Conservation (phyloP, 1,140 invertebrate species). For the Heterodera schachtii region DNA sequence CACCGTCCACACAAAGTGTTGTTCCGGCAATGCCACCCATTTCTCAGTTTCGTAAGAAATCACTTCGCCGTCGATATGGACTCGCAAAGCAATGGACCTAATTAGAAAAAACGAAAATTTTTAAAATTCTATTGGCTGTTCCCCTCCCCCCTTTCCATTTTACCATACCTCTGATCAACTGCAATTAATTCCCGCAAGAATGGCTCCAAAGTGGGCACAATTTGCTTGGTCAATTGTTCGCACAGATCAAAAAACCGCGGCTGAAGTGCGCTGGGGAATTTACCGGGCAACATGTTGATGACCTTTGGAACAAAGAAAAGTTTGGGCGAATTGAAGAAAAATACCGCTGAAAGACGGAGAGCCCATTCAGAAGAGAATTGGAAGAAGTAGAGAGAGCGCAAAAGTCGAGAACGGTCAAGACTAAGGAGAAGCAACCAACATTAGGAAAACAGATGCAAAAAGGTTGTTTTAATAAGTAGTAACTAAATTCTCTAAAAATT, state of each 20-base stretch:
- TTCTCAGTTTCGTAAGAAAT: conserved; percentile 33
- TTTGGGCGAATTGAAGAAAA: background rate
- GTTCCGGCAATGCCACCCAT: conserved; percentile 25
- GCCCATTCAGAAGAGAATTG: conserved; percentile 38
- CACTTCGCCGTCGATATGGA: conserved; percentile 29
- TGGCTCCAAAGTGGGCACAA: conserved; percentile 34
- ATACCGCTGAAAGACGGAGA: conserved; percentile 33
- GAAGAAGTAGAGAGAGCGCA: conserved; percentile 33
- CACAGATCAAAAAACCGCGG: conserved; percentile 42
- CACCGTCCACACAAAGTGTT: conserved; percentile 36
- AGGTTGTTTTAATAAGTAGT: too few species aligned
- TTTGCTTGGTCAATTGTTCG: conserved; percentile 32
- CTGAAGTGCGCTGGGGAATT: conserved; percentile 39
- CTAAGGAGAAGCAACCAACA: background rate
- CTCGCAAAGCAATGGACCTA: conserved; percentile 28
- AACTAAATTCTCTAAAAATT: too few species aligned
- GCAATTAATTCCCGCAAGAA: conserved; percentile 28
- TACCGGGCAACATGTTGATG: conserved; percentile 37
- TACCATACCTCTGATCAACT: conserved; percentile 27
- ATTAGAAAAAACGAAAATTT: background rate
- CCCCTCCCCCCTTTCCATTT: too few species aligned
- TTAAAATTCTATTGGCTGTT: too few species aligned
- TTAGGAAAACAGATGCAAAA: too few species aligned
- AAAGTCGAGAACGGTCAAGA: conserved; percentile 28
- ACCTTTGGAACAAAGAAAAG: background rate